Base-by-base conservation (phyloP, 2,888 invertebrate genomes). In the Formica aserva region DNA sequence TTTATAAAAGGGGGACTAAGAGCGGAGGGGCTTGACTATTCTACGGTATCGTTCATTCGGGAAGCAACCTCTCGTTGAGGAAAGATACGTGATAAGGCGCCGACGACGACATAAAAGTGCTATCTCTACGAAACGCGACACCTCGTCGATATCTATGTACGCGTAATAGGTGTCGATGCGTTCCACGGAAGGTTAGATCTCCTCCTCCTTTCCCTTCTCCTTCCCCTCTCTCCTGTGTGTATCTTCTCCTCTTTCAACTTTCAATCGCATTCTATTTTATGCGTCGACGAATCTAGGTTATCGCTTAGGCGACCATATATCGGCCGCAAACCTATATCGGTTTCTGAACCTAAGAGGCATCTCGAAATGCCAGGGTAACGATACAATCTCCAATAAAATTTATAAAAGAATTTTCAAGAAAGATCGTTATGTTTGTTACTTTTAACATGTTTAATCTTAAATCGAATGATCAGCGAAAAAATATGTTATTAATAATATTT, bases 281-380 rank as follows among this genome's bases (percentile, higher is more conserved):
- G 85, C 85, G 83, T 81, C 89, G 78, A 63, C 75, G 86, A 90
- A 90, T 90, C 87, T 90, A 77, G 88, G 90, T 90, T 90, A 88
- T 88, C 88, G 85, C 84, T 83, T 81, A 86, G 86, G 80, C 86
- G 82, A 66, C 85, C 67, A 32, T 82, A 52, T 52, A 52, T 52
- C 8, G 55, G 35, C 62, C 75, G 69, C 75, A 26, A 15, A 55
- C 26, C 38, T 81, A 74, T 84, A 74, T 83, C 52, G 76, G 78
- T 85, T 85, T 76, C 72, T 60, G 32, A n/a, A 35, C 72, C 32
- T 72, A 41, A 72, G 45, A 80, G 55, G 52, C 60, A 26, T 18
- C 29, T 76, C 18, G 18, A 45, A 55, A 57, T 15, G 18, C 2
- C 13, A n/a, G 6, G 26, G 6, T 48, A n/a, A n/a, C 26, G 55